phyloP scores from a whole-genome alignment of 2,797 vertebrate genomes.

The Paguma larvata region DNA sequence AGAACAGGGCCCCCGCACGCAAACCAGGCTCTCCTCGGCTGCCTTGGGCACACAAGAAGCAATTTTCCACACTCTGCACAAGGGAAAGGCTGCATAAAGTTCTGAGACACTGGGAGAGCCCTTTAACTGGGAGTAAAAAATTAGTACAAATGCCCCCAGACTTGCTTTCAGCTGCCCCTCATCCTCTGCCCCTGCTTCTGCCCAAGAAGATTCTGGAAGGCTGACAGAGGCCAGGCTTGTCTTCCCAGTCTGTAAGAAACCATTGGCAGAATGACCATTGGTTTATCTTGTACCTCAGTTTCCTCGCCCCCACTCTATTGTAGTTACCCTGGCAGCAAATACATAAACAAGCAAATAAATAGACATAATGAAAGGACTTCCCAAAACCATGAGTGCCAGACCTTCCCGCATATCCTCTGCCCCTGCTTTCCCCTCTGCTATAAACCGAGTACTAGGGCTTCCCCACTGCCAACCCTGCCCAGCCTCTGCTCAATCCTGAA shows the following conservation, averaged over 20 bases:
- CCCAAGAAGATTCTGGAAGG: slow-evolving; percentile 7
- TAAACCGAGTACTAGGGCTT: neutral
- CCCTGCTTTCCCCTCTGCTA: neutral
- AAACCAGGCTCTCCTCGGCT: neutral
- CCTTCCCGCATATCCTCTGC: neutral
- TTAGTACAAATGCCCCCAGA: neutral
- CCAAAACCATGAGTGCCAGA: fast-evolving
- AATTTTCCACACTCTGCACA: slow-evolving; percentile 57
- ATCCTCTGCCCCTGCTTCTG: neutral
- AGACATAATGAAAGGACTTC: neutral
- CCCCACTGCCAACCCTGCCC: neutral
- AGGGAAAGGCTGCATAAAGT: neutral
- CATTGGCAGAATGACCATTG: neutral
- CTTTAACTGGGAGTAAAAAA: neutral
- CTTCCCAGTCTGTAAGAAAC: neutral
- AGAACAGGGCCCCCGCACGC: neutral
- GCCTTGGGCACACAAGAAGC: neutral
- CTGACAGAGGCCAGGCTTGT: neutral
- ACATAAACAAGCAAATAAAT: neutral
- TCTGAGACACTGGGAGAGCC: neutral
- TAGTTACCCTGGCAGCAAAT: neutral
- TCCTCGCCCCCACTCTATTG: neutral
- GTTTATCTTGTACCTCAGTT: neutral
- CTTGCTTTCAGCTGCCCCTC: neutral
- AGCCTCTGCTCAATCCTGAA: neutral